Conservation (phyloP, 2,797 vertebrate genomes). For the Apogon hyalosoma region DNA sequence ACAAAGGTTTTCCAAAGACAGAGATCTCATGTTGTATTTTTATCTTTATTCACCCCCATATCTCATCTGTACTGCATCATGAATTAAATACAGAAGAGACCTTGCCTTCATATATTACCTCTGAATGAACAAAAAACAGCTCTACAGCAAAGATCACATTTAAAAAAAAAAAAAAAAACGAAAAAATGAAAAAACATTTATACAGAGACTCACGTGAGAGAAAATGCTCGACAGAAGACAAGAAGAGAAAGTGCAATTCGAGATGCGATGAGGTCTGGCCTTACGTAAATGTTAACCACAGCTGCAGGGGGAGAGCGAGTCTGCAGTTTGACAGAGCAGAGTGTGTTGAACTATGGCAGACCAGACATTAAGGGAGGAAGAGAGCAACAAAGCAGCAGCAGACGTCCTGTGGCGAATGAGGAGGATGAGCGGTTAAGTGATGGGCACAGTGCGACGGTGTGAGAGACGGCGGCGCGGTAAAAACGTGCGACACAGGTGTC, state of each 20-base stretch:
- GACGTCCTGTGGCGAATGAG: constrained; percentile 18
- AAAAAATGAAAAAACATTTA: constrained; percentile 22
- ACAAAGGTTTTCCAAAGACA: constrained; percentile 4
- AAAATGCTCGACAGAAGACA: constrained; percentile 28
- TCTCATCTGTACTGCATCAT: constrained; percentile 52
- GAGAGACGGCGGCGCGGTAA: constrained; percentile 7
- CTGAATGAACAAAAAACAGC: constrained; percentile 56
- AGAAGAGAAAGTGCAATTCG: constrained; percentile 44
- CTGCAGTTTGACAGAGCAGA: constrained; percentile 21
- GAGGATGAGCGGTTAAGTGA: constrained; percentile 8
- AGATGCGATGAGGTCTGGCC: constrained; percentile 41
- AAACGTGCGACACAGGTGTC: constrained; percentile 39
- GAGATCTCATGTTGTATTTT: constrained; percentile 32
- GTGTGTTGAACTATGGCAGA: constrained; percentile 12
- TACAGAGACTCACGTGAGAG: constrained; percentile 40
- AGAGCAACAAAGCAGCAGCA: constrained; percentile 14
- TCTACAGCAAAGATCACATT: constrained; percentile 57
- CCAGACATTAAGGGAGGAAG: constrained; percentile 27
- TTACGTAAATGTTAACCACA: constrained; percentile 27
- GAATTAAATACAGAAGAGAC: constrained; percentile 53
- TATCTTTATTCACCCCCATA: constrained; percentile 74
- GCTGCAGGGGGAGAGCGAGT: not conserved
- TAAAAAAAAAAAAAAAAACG: constrained; percentile 8
- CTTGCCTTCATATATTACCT: constrained; percentile 66
- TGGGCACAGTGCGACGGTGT: constrained; percentile 12